Evolutionary conservation across 2,113 vertebrate species (phyloP).

Genomic region (Dipodomys spectabilis): DNA sequence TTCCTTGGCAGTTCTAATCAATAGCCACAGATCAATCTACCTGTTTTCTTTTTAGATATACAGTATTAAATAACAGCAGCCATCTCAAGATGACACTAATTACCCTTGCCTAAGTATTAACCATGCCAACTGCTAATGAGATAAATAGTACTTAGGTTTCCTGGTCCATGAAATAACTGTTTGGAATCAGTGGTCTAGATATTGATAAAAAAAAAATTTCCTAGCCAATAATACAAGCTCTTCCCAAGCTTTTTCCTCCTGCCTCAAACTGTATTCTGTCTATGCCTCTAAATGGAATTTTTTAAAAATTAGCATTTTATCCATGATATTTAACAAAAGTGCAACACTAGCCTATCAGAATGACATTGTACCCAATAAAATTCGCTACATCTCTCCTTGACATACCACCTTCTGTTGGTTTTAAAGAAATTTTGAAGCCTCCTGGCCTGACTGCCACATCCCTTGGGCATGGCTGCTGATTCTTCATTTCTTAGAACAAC

Average conservation of each 20-base stretch:
- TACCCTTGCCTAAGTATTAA: neutral
- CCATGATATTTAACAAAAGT: neutral
- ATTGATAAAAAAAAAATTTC: neutral
- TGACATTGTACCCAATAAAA: neutral
- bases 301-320: neutral
- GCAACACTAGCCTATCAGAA: neutral
- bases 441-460: neutral
- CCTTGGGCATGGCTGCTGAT: neutral
- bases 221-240: neutral
- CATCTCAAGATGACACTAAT: neutral
- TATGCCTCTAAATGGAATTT: too few relatives aligned
- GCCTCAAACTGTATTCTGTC: neutral
- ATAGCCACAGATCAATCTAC: neutral
- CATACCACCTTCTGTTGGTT: neutral
- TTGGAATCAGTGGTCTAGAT: neutral
- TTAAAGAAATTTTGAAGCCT: neutral
- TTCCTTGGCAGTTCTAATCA: constrained; percentile 11
- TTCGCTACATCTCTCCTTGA: neutral
- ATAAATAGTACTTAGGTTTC: neutral
- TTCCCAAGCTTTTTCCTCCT: neutral
- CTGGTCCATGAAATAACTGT: neutral
- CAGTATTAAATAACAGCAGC: neutral
- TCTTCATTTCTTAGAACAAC: neutral
- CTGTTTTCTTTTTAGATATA: neutral
- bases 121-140: neutral